Conservation (phyloP, 2,113 vertebrate species). For the Xyrauchen texanus region DNA sequence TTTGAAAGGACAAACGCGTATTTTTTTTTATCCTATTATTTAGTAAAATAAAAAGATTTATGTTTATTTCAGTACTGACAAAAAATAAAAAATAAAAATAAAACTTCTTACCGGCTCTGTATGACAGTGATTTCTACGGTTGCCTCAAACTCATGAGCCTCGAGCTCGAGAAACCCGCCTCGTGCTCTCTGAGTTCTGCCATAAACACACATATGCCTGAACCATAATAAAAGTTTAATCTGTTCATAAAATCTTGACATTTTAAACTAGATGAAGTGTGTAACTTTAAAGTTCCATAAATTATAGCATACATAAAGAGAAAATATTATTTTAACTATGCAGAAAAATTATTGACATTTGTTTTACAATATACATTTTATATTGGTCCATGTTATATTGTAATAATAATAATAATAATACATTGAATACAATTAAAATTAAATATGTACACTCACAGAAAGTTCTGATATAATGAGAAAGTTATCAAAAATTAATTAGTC, state of each 20-base stretch:
- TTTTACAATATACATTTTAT: too few relatives aligned
- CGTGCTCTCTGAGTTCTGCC: constrained; percentile 18
- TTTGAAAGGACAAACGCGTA: neutral
- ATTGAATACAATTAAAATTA: too few relatives aligned
- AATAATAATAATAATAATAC: too few relatives aligned
- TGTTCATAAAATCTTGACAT: neutral
- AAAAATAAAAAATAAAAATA: neutral
- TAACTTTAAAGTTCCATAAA: neutral
- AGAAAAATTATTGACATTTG: too few relatives aligned
- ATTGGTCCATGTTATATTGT: too few relatives aligned
- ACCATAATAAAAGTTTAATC: neutral
- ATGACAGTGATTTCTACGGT: neutral
- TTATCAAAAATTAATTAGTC: too few relatives aligned
- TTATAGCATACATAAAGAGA: neutral
- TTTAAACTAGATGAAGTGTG: neutral
- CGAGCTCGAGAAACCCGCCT: constrained; percentile 6
- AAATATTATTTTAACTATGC: too few relatives aligned
- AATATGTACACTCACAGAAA: too few relatives aligned
- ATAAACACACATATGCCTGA: constrained; percentile 2
- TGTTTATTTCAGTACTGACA: neutral
- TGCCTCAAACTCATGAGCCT: neutral
- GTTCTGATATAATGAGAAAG: too few relatives aligned
- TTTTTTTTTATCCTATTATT: neutral
- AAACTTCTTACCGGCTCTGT: constrained; percentile 20
- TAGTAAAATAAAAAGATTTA: neutral